Evolutionary conservation across 1,140 invertebrate species (phyloP).

Genomic region (Musca vetustissima): DNA sequence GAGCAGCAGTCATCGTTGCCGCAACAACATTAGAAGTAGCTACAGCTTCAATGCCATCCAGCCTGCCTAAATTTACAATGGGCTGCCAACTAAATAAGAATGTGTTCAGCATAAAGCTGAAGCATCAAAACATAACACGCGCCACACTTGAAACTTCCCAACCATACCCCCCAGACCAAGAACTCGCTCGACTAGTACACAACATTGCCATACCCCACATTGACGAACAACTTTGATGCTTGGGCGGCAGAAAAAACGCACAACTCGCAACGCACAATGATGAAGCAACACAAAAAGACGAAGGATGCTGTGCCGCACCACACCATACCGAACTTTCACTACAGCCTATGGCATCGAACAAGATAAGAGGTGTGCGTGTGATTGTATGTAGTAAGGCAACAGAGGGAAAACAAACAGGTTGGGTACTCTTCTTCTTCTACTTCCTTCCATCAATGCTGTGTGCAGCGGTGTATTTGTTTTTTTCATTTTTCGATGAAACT

Average conservation of each 20-base stretch:
- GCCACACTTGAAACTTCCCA: constrained; percentile 9
- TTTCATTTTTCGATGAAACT: too few relatives aligned
- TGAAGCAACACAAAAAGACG: constrained; percentile 35
- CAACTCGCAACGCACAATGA: constrained; percentile 21
- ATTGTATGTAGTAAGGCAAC: too few relatives aligned
- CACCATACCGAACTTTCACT: too few relatives aligned
- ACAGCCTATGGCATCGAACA: too few relatives aligned
- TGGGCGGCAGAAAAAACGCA: neutral
- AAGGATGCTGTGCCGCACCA: constrained; percentile 22
- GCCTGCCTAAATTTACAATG: neutral
- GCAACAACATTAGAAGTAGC: neutral
- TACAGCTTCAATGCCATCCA: constrained; percentile 7
- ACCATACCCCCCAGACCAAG: neutral
- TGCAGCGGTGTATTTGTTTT: too few relatives aligned
- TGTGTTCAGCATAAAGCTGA: neutral
- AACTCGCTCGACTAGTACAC: neutral
- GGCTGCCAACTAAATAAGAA: neutral
- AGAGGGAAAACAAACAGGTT: too few relatives aligned
- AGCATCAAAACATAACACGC: constrained; percentile 18
- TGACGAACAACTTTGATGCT: neutral
- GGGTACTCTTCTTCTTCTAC: too few relatives aligned
- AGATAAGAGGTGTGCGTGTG: too few relatives aligned
- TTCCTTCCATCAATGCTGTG: too few relatives aligned
- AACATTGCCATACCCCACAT: neutral
- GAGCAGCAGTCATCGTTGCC: neutral